A percentile compares a stretch with the other conserved stretches of the same genome.
phyloP scores from a whole-genome alignment of 2,113 vertebrate species.

The Heterotilapia buettikoferi region DNA sequence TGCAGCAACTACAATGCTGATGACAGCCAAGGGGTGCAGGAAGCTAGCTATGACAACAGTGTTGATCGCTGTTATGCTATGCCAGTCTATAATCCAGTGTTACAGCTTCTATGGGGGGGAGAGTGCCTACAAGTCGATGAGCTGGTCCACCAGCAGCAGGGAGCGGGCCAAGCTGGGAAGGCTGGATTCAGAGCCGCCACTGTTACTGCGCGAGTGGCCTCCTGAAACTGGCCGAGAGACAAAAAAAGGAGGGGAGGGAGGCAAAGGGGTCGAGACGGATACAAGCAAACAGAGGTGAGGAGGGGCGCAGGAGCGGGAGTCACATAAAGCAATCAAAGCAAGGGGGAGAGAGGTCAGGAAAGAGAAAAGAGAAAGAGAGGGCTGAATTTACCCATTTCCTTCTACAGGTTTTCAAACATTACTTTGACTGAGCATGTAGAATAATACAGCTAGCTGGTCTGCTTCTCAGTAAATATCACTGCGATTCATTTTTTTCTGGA shows the following conservation, averaged over 20 bases:
- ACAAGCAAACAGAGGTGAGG: conserved; percentile 6
- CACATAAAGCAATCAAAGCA: conserved; percentile 41
- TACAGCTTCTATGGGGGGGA: conserved; percentile 43
- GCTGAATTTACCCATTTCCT: conserved; percentile 43
- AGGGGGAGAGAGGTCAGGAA: conserved; percentile 54
- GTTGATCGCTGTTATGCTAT: conserved; percentile 53
- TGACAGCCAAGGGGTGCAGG: conserved; percentile 18
- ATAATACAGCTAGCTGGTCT: not conserved
- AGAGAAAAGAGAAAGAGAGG: conserved; percentile 5
- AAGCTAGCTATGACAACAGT: conserved; percentile 46
- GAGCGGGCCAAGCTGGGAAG: conserved; percentile 98
- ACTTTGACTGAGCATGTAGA: not conserved
- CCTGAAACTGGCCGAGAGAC: conserved; percentile 75
- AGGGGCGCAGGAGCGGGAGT: conserved; percentile 17
- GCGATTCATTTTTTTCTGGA: not conserved
- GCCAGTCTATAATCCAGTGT: conserved; percentile 55
- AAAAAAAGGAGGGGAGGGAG: not conserved
- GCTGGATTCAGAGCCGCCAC: conserved; percentile 97
- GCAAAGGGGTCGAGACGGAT: not conserved
- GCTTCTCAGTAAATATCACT: not conserved
- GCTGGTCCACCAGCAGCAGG: conserved; percentile 99
- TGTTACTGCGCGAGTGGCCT: conserved; percentile 99
- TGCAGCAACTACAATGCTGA: conserved; percentile 11
- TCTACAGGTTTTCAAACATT: conserved; percentile 1
- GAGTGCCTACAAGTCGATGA: conserved; percentile 94